Conservation (phyloP, 2,113 vertebrate species). For the Progne subis region DNA sequence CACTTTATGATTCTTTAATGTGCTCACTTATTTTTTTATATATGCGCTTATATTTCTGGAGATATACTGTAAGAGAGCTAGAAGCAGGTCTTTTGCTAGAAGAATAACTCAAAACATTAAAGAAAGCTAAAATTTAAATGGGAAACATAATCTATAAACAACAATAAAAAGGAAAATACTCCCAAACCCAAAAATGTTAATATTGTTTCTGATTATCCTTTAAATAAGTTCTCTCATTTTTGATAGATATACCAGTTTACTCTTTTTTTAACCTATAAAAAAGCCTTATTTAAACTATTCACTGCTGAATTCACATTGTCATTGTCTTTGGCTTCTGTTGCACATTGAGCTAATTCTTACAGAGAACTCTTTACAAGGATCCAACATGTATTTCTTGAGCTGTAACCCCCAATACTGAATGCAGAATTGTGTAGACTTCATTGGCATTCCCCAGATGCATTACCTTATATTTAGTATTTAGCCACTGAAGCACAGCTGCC, state of each 20-base stretch:
- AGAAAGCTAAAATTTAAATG: neutral
- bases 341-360: rapidly evolving
- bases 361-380: neutral
- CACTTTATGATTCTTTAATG: neutral
- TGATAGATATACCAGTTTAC: neutral
- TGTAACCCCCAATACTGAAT: neutral
- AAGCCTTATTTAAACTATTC: neutral
- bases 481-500: neutral
- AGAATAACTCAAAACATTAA: neutral
- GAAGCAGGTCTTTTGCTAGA: neutral
- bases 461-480: neutral
- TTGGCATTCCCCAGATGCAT: neutral
- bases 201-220: neutral
- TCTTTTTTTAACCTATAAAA: neutral
- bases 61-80: neutral
- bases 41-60: neutral
- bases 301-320: neutral
- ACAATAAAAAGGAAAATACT: neutral
- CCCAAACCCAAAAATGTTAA: neutral
- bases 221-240: neutral
- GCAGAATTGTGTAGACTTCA: neutral
- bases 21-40: neutral
- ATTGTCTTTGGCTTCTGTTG: neutral
- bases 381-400: neutral
- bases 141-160: neutral